Percentiles rank a stretch among this genome's conserved stretches.
Evolutionary conservation across 1,140 invertebrate genomes (phyloP).

Genomic region (Scaptodrosophila lebanonensis): DNA sequence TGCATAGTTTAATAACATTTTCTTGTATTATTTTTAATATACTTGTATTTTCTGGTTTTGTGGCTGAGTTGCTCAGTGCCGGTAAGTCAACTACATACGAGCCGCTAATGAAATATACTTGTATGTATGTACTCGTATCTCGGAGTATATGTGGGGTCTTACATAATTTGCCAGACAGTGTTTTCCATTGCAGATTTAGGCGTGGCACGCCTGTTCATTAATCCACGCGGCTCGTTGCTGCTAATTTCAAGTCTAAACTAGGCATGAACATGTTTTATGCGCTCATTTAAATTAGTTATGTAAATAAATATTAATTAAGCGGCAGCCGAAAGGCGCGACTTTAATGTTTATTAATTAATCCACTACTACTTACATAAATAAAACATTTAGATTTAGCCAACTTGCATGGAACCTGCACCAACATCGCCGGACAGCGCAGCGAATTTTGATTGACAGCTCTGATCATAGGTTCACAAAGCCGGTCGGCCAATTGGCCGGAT

Average conservation of each 20-base stretch:
- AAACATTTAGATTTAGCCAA: constrained; percentile 8
- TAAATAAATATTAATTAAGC: constrained; percentile 66
- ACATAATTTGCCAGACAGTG: constrained; percentile 21
- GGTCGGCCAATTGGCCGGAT: constrained; percentile 18
- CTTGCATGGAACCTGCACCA: too few species aligned
- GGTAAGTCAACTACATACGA: constrained; percentile 34
- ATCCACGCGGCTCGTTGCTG: too few species aligned
- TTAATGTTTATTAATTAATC: constrained; percentile 61
- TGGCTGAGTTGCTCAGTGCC: constrained; percentile 29
- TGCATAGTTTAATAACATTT: not conserved
- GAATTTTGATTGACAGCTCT: too few species aligned
- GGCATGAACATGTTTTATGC: constrained; percentile 59
- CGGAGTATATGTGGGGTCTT: too few species aligned
- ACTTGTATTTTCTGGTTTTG: constrained; percentile 38
- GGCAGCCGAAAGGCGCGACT: constrained; percentile 26
- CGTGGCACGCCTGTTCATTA: constrained; percentile 9
- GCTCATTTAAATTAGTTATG: constrained; percentile 64
- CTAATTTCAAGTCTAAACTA: constrained; percentile 66
- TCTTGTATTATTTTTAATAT: not conserved
- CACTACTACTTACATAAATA: not conserved
- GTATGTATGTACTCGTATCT: too few species aligned
- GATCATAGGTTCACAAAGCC: too few species aligned
- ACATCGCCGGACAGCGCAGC: too few species aligned
- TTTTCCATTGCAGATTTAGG: constrained; percentile 20
- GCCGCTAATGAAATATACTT: constrained; percentile 49